phyloP scores from a whole-genome alignment of 2,888 invertebrate genomes.

The Noctua fimbriata region DNA sequence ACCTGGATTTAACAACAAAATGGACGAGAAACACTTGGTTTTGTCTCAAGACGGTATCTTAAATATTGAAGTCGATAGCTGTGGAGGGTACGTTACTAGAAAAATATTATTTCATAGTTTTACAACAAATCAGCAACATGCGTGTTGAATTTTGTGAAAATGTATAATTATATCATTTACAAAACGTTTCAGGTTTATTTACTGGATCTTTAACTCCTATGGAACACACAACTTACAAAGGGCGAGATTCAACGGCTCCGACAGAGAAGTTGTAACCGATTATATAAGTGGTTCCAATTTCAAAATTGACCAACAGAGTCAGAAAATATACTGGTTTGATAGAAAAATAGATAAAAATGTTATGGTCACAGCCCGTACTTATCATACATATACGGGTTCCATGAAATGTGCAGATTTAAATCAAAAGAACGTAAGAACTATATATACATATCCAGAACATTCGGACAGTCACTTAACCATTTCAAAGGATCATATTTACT shows the following conservation, averaged over 20 bases:
- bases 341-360: no score
- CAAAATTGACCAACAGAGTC: slow-evolving; percentile 2
- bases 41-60: no score
- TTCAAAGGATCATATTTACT: background rate
- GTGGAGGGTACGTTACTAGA: background rate
- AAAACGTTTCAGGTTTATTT: background rate
- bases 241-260: background rate
- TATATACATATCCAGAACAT: background rate
- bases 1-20: background rate
- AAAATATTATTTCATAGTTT: background rate
- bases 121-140: background rate
- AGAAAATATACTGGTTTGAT: background rate
- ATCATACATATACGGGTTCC: background rate
- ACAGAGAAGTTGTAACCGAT: background rate
- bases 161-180: background rate
- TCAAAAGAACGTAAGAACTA: background rate
- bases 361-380: no score
- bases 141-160: no score
- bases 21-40: background rate
- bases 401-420: background rate
- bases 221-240: background rate
- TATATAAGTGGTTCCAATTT: rapidly evolving
- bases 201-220: background rate
- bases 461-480: background rate
- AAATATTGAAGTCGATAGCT: background rate